Evolutionary conservation across 2,888 invertebrate species (phyloP).

Genomic region (Metacarcinus magister): DNA sequence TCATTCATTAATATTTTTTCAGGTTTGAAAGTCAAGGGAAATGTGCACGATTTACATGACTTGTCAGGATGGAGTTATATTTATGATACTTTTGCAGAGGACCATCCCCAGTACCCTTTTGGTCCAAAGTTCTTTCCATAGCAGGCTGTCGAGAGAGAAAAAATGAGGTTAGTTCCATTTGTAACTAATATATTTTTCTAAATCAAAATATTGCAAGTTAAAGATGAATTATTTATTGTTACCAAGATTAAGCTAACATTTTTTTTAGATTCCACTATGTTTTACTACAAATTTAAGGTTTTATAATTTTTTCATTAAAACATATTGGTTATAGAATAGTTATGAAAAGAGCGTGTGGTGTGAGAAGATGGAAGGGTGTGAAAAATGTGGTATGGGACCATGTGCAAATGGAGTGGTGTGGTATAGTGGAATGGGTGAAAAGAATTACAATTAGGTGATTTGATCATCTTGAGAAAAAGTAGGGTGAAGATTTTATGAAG

Average conservation of each 20-base stretch:
- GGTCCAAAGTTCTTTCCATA: conserved; percentile 83
- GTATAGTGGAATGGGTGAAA: too few relatives aligned
- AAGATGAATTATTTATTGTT: not conserved
- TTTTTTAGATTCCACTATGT: not conserved
- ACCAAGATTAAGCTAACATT: not conserved
- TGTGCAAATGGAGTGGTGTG: too few relatives aligned
- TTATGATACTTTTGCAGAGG: conserved; percentile 82
- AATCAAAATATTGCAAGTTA: not conserved
- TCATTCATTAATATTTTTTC: not conserved
- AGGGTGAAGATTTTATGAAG: too few relatives aligned
- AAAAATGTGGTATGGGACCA: too few relatives aligned
- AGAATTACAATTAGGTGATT: too few relatives aligned
- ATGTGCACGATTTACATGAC: not conserved
- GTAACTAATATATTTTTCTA: not conserved
- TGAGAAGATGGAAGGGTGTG: too few relatives aligned
- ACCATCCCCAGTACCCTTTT: conserved; percentile 82
- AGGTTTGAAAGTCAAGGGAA: not conserved
- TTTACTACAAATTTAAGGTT: not conserved
- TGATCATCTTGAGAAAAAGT: too few relatives aligned
- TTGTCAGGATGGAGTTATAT: not conserved
- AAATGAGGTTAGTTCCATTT: not conserved
- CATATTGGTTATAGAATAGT: too few relatives aligned
- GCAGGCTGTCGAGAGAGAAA: conserved; percentile 81
- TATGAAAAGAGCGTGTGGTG: too few relatives aligned
- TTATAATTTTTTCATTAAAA: too few relatives aligned